Conservation (phyloP, 2,797 vertebrate genomes). For the Tamandua tetradactyla region DNA sequence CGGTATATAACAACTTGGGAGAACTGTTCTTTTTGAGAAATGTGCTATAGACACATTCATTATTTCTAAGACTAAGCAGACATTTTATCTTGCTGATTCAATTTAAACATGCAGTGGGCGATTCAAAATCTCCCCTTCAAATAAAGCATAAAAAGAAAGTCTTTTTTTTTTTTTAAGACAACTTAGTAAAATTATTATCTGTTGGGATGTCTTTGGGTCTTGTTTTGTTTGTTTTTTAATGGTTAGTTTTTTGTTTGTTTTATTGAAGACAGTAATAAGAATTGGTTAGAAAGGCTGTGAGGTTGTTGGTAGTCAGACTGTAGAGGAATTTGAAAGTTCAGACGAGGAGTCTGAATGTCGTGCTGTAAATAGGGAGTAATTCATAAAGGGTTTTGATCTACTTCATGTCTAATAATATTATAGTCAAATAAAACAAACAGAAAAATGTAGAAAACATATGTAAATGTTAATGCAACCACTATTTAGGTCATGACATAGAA, state of each 20-base stretch:
- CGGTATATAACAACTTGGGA: constrained; percentile 25
- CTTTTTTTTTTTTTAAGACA: constrained; percentile 26
- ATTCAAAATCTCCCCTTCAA: constrained; percentile 52
- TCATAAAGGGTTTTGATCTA: neutral
- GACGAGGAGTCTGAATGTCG: neutral
- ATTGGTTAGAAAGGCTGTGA: constrained; percentile 11
- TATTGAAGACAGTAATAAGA: constrained; percentile 23
- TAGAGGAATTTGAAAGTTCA: constrained; percentile 37
- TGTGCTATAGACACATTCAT: constrained; percentile 45
- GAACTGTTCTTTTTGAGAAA: constrained; percentile 50
- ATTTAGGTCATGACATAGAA: neutral
- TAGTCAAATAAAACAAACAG: neutral
- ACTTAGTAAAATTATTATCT: constrained; percentile 58
- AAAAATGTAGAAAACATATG: neutral
- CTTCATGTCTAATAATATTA: constrained; percentile 19
- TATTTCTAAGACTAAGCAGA: constrained; percentile 16
- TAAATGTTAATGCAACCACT: neutral
- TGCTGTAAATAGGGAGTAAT: constrained; percentile 48
- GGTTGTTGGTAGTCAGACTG: neutral
- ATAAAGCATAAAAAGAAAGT: constrained; percentile 56
- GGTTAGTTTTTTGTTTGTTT: neutral
- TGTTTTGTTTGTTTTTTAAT: neutral
- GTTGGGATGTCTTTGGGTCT: constrained; percentile 24
- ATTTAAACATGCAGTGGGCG: constrained; percentile 54
- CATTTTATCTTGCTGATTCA: constrained; percentile 68